Evolutionary conservation across 2,888 invertebrate species (phyloP).

Genomic region (Nemapogon koenigi): DNA sequence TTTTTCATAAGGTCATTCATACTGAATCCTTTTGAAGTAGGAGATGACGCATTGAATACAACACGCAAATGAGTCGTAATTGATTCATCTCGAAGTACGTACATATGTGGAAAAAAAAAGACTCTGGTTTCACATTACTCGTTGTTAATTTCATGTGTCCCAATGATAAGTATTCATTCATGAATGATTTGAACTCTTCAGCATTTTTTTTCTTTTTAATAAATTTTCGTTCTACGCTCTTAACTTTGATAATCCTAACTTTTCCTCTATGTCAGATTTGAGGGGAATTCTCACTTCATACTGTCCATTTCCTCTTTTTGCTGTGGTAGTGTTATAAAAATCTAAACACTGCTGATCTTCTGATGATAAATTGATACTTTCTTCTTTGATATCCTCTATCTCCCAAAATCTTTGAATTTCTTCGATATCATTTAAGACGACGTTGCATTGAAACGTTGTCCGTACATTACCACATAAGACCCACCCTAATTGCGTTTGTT

Average conservation of each 20-base stretch:
- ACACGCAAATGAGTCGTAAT: slow-evolving; percentile 4
- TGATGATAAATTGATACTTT: slow-evolving; percentile 1
- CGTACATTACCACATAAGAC: neutral
- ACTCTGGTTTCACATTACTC: too few relatives aligned
- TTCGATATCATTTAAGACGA: slow-evolving; percentile 1
- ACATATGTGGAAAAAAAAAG: slow-evolving; percentile 1
- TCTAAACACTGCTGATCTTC: slow-evolving; percentile 1
- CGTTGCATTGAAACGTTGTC: slow-evolving; percentile 6
- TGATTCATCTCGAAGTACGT: neutral
- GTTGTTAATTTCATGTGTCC: too few relatives aligned
- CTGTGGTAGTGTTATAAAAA: neutral
- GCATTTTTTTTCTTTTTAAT: slow-evolving; percentile 11
- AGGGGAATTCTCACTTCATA: slow-evolving; percentile 7
- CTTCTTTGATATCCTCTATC: slow-evolving; percentile 7
- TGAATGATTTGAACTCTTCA: neutral
- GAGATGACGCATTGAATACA: slow-evolving; percentile 10
- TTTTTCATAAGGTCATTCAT: slow-evolving; percentile 12
- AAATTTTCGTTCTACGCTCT: slow-evolving; percentile 8
- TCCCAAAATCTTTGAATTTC: slow-evolving; percentile 9
- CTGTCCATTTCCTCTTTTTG: neutral
- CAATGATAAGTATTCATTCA: neutral
- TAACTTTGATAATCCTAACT: neutral
- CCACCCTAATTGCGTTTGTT: slow-evolving; percentile 11
- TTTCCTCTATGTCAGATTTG: neutral
- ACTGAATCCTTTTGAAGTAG: slow-evolving; percentile 5